These are phyloP conservation scores for Drosophila lowei DNA, from an alignment of 1,140 invertebrate species.

Conservation along the genomic window DNA sequence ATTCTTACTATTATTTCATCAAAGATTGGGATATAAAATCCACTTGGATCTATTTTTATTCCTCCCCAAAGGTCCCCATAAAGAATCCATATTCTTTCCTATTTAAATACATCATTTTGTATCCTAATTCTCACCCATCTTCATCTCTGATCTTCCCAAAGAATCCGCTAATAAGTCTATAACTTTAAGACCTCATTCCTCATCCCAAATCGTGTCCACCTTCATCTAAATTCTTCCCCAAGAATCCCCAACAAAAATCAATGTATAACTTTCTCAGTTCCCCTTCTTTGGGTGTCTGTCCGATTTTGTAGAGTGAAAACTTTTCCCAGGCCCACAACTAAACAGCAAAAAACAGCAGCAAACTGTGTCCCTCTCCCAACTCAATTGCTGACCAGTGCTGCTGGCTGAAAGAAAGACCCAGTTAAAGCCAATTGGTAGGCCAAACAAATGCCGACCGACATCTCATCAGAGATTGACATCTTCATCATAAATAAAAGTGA, in stretches of 20 bases:
- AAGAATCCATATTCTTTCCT: too few species aligned
- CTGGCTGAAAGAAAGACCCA: slow-evolving; percentile 40
- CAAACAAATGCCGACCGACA: slow-evolving; percentile 73
- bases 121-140: too few species aligned
- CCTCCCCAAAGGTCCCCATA: too few species aligned
- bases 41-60: too few species aligned
- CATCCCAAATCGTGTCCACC: slow-evolving; percentile 13
- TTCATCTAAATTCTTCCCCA: too few species aligned
- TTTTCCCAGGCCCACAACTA: slow-evolving; percentile 60
- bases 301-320: slow-evolving; percentile 26
- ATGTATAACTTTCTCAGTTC: slow-evolving; percentile 38
- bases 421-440: slow-evolving; percentile 65
- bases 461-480: slow-evolving; percentile 73
- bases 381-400: slow-evolving; percentile 38
- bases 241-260: slow-evolving; percentile 11
- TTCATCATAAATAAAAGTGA: slow-evolving; percentile 83
- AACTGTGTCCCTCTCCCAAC: slow-evolving; percentile 40
- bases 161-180: too few species aligned
- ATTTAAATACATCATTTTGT: too few species aligned
- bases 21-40: too few species aligned
- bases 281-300: slow-evolving; percentile 36
- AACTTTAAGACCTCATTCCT: not conserved
- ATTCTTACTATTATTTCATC: not conserved
- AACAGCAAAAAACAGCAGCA: slow-evolving; percentile 36
- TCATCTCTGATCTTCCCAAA: too few species aligned